A percentile compares a stretch with the other conserved stretches of the same genome.
Evolutionary conservation across 2,888 invertebrate species (phyloP).

Genomic region (Synergus laeviventris): DNA sequence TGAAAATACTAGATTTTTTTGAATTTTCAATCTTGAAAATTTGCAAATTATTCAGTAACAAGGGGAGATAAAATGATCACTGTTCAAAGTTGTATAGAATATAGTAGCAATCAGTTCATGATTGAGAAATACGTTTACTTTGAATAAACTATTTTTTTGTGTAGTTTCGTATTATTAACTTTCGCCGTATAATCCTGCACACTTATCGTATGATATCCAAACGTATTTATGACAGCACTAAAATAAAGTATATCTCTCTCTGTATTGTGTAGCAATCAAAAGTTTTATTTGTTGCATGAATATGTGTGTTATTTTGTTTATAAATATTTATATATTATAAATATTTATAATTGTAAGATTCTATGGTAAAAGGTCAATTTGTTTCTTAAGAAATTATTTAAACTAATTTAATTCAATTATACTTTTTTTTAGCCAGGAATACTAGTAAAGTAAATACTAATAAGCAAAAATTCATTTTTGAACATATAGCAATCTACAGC

Average conservation of each 20-base stretch:
- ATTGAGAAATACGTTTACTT: slow-evolving; percentile 26
- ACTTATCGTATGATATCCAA: not conserved
- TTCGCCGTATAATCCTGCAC: not conserved
- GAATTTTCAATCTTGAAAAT: not conserved
- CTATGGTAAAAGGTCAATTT: too few species aligned
- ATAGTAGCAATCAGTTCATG: not conserved
- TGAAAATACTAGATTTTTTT: not conserved
- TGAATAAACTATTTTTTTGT: slow-evolving; percentile 48
- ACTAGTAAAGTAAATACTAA: too few species aligned
- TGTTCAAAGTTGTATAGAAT: slow-evolving; percentile 4
- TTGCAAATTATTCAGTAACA: not conserved
- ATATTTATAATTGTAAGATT: too few species aligned
- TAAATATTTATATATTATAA: too few species aligned
- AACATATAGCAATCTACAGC: not conserved
- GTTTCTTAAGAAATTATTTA: too few species aligned
- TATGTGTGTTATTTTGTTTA: too few species aligned
- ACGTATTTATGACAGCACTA: not conserved
- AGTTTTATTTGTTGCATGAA: not conserved
- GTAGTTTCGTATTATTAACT: not conserved
- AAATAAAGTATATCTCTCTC: not conserved
- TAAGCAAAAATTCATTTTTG: too few species aligned
- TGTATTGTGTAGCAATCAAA: not conserved
- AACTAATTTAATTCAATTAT: not conserved
- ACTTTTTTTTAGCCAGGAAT: not conserved
- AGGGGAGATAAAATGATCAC: not conserved